phyloP scores from a whole-genome alignment of 2,797 vertebrate genomes.

The Myoxocephalus aenaeus region DNA sequence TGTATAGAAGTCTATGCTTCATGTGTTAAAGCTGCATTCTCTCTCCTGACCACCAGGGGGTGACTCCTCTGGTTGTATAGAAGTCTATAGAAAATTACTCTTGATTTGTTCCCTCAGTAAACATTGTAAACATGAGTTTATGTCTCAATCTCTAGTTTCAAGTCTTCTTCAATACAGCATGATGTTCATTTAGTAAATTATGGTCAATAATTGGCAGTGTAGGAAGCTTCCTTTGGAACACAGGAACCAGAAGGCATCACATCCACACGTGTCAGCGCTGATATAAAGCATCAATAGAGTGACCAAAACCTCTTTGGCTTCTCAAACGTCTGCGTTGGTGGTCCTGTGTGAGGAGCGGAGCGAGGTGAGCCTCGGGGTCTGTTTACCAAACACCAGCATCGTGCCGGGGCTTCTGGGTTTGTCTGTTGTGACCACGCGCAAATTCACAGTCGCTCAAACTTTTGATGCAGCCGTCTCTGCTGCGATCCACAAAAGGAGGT shows the following conservation, averaged over 20 bases:
- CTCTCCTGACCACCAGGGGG: not conserved
- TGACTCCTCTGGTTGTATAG: not conserved
- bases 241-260: not conserved
- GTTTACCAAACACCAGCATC: slow-evolving; percentile 59
- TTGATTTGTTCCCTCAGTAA: not conserved
- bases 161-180: not conserved
- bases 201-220: too few relatives aligned
- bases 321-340: too few relatives aligned
- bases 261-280: not conserved
- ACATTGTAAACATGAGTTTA: not conserved
- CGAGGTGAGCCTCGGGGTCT: slow-evolving; percentile 16
- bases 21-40: too few relatives aligned
- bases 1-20: too few relatives aligned
- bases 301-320: not conserved
- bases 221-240: too few relatives aligned
- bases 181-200: not conserved
- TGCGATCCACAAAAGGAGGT: not conserved
- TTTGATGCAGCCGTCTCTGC: slow-evolving; percentile 43
- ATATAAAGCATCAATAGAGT: not conserved
- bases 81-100: not conserved
- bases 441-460: slow-evolving; percentile 34
- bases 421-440: slow-evolving; percentile 31
- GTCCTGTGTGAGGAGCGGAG: not conserved
- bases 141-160: not conserved
- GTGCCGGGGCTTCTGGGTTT: slow-evolving; percentile 32